Base-by-base conservation (phyloP, 2,888 invertebrate species). In the Acleris emargana region DNA sequence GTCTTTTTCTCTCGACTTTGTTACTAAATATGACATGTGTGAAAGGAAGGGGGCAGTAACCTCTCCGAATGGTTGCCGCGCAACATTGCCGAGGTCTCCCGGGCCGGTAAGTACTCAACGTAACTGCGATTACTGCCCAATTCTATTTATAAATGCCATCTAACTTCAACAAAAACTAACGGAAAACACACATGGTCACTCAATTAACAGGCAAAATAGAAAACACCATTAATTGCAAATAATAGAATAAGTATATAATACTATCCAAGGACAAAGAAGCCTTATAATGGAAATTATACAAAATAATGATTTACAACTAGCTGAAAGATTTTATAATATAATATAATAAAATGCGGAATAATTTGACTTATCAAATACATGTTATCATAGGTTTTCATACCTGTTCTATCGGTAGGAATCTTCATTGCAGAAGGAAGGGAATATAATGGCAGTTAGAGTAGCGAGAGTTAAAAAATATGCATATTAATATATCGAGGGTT, bases 61-160 rank as follows among this genome's bases (percentile, higher is more conserved):
- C 32, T 11, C 32, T 13, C 38, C 38, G 11, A 13, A 38, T 13
- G 13, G 13, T 38, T 1, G 38, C 38, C 38, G 5, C 13, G 38
- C 58, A 49, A 18, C 58, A 11, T 45, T 2, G 9, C 18, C 45
- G 45, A 17, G n/a, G 18, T 52, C 49, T 43, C 54, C 64, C 57
- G 52, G 70, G 73, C 71, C 68, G 72, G 79, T 82, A 83, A 83
- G 82, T 83, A 82, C 83, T 72, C 71, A 72, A 71, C 54, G 42
- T 57, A 57, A 68, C 70, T 22, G 55, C 43, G 43, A 38, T 7
- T n/a, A n/a, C 11, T 45, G 25, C 25, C 11, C n/a, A 22, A 57
- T 57, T 57, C 16, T 53, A 55, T n/a, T 22, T 20, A 20, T 51
- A 62, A 72, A 73, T 74, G 75, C 70, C 72, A 73, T 69, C 70